Conservation (phyloP, 1,140 invertebrate species). For the Medauroidea extradentata region DNA sequence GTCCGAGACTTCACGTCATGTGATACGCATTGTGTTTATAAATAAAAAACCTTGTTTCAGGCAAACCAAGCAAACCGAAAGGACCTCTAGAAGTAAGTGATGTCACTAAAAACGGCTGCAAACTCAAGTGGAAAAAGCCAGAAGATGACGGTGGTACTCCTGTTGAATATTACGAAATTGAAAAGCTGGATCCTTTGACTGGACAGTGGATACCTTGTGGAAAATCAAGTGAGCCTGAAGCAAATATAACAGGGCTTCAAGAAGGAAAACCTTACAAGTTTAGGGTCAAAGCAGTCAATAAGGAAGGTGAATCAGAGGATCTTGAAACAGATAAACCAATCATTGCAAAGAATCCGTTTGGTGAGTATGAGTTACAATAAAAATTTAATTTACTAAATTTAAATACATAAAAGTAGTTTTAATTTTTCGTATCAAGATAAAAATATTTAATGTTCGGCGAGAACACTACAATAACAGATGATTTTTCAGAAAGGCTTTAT, state of each 20-base stretch:
- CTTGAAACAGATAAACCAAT: slow-evolving; percentile 91
- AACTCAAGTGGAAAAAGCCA: slow-evolving; percentile 89
- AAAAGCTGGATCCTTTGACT: slow-evolving; percentile 91
- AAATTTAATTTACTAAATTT: neutral
- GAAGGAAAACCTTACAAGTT: slow-evolving; percentile 99
- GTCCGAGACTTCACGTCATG: too few relatives aligned
- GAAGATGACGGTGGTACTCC: slow-evolving; percentile 89
- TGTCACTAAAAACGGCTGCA: slow-evolving; percentile 90
- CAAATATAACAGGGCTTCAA: slow-evolving; percentile 78
- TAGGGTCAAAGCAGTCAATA: slow-evolving; percentile 97
- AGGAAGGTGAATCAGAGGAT: slow-evolving; percentile 95
- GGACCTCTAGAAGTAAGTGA: slow-evolving; percentile 86
- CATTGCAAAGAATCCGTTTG: slow-evolving; percentile 97
- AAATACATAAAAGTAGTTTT: slow-evolving; percentile 6
- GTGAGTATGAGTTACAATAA: slow-evolving; percentile 45
- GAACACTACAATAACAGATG: too few relatives aligned
- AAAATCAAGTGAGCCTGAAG: slow-evolving; percentile 70
- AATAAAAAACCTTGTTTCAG: slow-evolving; percentile 18
- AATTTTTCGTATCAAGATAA: too few relatives aligned
- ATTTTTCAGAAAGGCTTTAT: too few relatives aligned
- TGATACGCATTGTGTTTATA: too few relatives aligned
- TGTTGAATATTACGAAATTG: slow-evolving; percentile 95
- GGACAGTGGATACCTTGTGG: slow-evolving; percentile 90
- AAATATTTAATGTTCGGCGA: too few relatives aligned
- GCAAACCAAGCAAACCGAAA: slow-evolving; percentile 72